Evolutionary conservation across 2,888 invertebrate species (phyloP).

Genomic region (Autographa pulchrina): DNA sequence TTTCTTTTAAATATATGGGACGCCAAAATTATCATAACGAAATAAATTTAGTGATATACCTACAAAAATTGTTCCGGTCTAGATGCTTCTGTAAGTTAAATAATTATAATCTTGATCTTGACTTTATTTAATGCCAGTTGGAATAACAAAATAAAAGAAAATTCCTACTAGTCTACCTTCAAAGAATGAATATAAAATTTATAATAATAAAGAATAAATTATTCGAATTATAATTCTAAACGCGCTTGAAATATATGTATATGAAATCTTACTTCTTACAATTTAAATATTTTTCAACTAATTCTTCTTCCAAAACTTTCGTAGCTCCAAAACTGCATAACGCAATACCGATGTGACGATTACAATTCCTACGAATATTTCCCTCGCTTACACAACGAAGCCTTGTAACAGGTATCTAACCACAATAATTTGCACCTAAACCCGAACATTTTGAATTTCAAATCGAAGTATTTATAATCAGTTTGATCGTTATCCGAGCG

Average conservation of each 20-base stretch:
- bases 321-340: constrained; percentile 14
- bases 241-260: background rate
- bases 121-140: background rate
- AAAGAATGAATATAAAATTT: background rate
- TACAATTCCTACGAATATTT: constrained; percentile 41
- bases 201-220: background rate
- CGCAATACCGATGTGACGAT: constrained; percentile 33
- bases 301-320: background rate
- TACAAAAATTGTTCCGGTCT: background rate
- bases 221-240: too few relatives aligned
- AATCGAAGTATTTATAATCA: constrained; percentile 77
- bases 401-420: constrained; percentile 58
- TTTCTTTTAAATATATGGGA: background rate
- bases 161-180: too few relatives aligned
- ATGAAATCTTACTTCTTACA: too few relatives aligned
- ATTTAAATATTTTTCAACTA: too few relatives aligned
- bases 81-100: background rate
- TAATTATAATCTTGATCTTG: background rate
- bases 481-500: constrained; percentile 74
- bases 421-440: constrained; percentile 67
- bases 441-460: constrained; percentile 78
- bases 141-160: background rate
- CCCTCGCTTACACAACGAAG: constrained; percentile 45
- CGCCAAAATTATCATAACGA: background rate
- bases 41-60: background rate